phyloP scores from a whole-genome alignment of 2,113 vertebrate genomes.

The Elaphurus davidianus region DNA sequence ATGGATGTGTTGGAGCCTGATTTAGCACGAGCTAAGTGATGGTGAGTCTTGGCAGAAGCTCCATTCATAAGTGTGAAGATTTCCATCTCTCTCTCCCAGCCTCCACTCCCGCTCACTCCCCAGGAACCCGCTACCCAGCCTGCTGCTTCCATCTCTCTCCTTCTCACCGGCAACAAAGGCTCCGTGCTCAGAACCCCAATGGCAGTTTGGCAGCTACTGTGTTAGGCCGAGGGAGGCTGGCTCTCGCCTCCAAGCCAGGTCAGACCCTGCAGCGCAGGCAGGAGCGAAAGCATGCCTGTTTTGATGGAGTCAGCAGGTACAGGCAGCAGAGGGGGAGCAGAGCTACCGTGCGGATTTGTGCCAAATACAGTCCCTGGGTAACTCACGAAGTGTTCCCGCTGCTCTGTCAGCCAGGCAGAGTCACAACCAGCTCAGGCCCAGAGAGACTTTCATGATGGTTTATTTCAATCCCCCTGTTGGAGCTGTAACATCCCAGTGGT shows the following conservation, averaged over 20 bases:
- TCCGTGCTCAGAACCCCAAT: neutral
- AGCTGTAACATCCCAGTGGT: neutral
- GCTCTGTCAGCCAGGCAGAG: neutral
- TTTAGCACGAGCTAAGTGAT: neutral
- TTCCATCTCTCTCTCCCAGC: neutral
- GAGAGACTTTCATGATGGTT: neutral
- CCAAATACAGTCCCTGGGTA: neutral
- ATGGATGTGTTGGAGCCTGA: neutral
- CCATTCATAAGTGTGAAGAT: neutral
- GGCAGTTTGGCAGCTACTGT: neutral
- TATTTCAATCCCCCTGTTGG: neutral
- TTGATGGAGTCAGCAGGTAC: conserved; percentile 18
- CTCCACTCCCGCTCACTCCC: neutral
- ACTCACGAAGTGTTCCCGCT: neutral
- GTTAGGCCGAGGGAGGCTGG: neutral
- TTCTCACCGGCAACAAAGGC: neutral
- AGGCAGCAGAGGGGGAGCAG: neutral
- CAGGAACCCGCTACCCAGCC: neutral
- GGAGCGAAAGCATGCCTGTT: neutral
- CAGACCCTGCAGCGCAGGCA: neutral
- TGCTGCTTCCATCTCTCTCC: neutral
- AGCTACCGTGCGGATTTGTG: neutral
- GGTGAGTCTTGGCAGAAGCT: neutral
- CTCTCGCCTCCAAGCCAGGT: neutral
- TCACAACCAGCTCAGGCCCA: neutral